Conservation (phyloP, 1,140 invertebrate species). For the Drosophila oshimai region DNA sequence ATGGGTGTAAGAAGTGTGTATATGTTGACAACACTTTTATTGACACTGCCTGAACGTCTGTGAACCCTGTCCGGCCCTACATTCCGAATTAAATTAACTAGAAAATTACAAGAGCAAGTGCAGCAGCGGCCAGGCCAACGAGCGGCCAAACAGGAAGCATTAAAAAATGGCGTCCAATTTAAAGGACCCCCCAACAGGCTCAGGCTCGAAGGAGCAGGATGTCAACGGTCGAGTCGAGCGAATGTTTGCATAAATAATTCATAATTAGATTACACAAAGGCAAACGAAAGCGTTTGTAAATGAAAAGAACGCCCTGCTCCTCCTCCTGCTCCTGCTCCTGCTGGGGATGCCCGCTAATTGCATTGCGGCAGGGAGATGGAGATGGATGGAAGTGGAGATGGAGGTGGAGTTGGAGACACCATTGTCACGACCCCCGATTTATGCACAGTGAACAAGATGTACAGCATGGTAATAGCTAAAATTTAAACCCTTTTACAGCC, state of each 20-base stretch:
- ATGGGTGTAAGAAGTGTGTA: neutral
- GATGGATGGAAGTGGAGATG: neutral
- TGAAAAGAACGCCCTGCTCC: conserved; percentile 27
- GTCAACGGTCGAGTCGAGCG: conserved; percentile 4
- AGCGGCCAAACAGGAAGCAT: conserved; percentile 15
- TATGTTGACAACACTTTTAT: neutral
- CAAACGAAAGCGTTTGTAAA: conserved; percentile 46
- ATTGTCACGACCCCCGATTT: too few relatives aligned
- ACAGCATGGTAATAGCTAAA: too few relatives aligned
- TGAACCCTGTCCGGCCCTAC: conserved; percentile 4
- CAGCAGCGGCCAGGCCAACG: too few relatives aligned
- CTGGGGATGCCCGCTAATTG: conserved; percentile 51
- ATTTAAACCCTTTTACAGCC: too few relatives aligned
- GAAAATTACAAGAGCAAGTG: conserved; percentile 23
- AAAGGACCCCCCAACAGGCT: conserved; percentile 9
- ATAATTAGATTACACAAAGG: conserved; percentile 76
- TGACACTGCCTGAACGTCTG: conserved; percentile 22
- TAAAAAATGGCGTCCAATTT: conserved; percentile 62
- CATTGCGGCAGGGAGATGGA: conserved; percentile 14
- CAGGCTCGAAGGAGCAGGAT: neutral
- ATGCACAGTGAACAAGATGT: neutral
- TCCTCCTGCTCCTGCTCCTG: neutral
- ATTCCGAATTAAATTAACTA: conserved; percentile 56
- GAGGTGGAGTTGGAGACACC: too few relatives aligned
- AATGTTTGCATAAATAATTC: conserved; percentile 75